Conservation (phyloP, 2,797 vertebrate species). For the Sparidentex hasta region DNA sequence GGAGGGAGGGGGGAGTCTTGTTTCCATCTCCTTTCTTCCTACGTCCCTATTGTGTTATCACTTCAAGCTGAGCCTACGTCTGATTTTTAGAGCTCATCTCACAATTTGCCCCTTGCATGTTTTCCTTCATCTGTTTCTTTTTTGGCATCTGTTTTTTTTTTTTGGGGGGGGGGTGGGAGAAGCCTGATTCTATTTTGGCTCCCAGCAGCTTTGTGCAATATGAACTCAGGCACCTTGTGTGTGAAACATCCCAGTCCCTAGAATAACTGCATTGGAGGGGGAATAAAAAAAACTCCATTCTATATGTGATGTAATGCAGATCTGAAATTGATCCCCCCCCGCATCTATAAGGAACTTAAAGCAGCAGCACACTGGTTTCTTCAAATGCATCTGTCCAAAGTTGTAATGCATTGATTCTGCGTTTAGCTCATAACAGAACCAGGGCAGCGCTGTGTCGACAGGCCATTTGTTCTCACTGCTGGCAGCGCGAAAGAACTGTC, state of each 20-base stretch:
- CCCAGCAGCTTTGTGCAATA: conserved; percentile 42
- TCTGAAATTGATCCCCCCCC: conserved; percentile 41
- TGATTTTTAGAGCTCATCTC: conserved; percentile 38
- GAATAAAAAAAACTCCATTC: conserved; percentile 46
- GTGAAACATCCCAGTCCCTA: conserved; percentile 27
- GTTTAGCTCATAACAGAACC: not conserved
- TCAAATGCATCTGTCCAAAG: not conserved
- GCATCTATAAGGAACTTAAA: conserved; percentile 12
- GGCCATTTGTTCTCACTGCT: conserved; percentile 6
- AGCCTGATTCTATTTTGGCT: conserved; percentile 48
- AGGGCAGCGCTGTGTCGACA: not conserved
- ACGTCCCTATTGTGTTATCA: conserved; percentile 17
- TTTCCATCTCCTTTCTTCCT: not conserved
- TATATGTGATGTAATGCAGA: conserved; percentile 12
- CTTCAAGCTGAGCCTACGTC: conserved; percentile 37
- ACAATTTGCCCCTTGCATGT: not conserved
- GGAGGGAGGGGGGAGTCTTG: not conserved
- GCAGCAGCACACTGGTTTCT: conserved; percentile 14
- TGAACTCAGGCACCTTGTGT: conserved; percentile 47
- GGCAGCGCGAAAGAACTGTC: not conserved
- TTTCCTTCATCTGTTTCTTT: conserved; percentile 45
- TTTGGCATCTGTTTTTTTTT: conserved; percentile 17
- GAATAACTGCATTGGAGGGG: conserved; percentile 25
- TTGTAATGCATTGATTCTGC: not conserved
- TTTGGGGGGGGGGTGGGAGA: conserved; percentile 1